phyloP scores from a whole-genome alignment of 1,140 invertebrate genomes.

The Meloidogyne exigua region DNA sequence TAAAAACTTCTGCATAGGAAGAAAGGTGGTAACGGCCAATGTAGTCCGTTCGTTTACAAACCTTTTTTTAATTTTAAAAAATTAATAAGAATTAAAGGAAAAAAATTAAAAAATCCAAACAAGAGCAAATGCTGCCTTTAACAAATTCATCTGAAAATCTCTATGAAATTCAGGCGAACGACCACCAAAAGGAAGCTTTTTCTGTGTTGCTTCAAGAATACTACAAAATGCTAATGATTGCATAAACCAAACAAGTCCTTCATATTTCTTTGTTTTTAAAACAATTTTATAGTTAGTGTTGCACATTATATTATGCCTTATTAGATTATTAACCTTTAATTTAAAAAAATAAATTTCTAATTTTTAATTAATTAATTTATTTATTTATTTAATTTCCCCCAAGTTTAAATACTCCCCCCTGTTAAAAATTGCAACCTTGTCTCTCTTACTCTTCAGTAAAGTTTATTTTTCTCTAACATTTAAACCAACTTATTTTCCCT shows the following conservation, averaged over 20 bases:
- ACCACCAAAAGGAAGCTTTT: constrained; percentile 43
- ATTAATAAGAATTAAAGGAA: neutral
- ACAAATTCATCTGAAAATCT: constrained; percentile 55
- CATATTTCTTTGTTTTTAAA: constrained; percentile 34
- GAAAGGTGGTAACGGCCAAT: constrained; percentile 46
- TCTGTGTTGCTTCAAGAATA: constrained; percentile 50
- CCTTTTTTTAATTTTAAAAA: constrained; percentile 32
- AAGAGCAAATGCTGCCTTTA: constrained; percentile 54
- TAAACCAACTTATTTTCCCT: too few relatives aligned
- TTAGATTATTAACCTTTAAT: constrained; percentile 36
- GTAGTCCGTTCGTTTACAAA: constrained; percentile 55
- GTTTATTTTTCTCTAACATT: too few relatives aligned
- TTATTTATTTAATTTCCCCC: too few relatives aligned
- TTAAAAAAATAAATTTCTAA: neutral
- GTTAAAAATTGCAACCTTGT: too few relatives aligned
- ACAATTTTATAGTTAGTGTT: constrained; percentile 12
- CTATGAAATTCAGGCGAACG: constrained; percentile 35
- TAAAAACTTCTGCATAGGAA: constrained; percentile 53
- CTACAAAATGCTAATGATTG: constrained; percentile 36
- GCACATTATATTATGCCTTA: constrained; percentile 43
- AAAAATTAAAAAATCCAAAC: constrained; percentile 29
- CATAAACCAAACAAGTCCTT: constrained; percentile 55
- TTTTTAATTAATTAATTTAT: too few relatives aligned
- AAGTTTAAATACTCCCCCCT: too few relatives aligned
- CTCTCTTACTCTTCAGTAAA: too few relatives aligned